Percentiles rank a stretch among this genome's conserved stretches.
Evolutionary conservation across 1,140 invertebrate species (phyloP).

Genomic region (Hyles euphorbiae): DNA sequence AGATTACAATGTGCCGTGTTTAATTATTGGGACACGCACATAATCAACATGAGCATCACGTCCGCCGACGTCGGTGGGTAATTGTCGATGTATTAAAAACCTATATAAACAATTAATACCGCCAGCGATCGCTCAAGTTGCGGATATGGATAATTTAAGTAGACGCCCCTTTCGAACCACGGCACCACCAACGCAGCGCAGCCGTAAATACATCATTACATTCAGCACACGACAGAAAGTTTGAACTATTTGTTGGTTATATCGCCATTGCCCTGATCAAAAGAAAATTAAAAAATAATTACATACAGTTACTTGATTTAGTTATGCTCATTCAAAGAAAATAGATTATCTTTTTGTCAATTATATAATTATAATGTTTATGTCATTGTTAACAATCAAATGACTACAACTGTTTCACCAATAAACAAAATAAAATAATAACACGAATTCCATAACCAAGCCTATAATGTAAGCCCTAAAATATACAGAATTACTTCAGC

Average conservation of each 20-base stretch:
- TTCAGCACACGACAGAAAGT: no score
- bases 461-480: neutral
- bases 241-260: no score
- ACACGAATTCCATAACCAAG: no score
- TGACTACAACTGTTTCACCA: no score
- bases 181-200: neutral
- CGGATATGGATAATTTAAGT: slow-evolving; percentile 32
- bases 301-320: no score
- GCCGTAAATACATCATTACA: neutral
- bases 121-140: slow-evolving; percentile 35
- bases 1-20: slow-evolving; percentile 3
- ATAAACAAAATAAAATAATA: no score
- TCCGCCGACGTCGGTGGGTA: slow-evolving; percentile 35
- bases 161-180: slow-evolving; percentile 11
- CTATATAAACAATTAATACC: slow-evolving; percentile 45
- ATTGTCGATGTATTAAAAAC: slow-evolving; percentile 46
- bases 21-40: slow-evolving; percentile 13
- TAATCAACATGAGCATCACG: slow-evolving; percentile 24
- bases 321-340: no score
- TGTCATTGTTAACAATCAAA: no score
- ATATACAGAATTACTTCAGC: slow-evolving; percentile 5
- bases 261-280: no score
- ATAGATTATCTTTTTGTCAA: no score
- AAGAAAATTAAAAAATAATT: no score
- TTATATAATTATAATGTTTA: no score